Evolutionary conservation across 2,113 vertebrate genomes (phyloP), one percentile per base, ranked within the genome.

Genomic region (Phylloscopus trochilus): DNA sequence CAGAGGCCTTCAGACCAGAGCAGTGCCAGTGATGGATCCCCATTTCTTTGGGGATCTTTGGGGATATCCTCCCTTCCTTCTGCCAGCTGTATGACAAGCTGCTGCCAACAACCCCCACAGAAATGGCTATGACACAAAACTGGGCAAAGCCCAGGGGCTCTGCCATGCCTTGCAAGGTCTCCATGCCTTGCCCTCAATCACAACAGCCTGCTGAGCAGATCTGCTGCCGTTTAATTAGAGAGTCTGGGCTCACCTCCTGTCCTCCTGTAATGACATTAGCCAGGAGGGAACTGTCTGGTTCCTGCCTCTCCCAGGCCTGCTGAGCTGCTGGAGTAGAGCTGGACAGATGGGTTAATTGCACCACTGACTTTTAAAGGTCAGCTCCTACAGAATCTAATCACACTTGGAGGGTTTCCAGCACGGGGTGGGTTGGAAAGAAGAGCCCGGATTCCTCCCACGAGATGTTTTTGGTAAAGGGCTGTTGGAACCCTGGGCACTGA

Each of bases 361-460:
- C 51, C 10, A 7, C 43, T 86, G 94, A 30, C 83, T 96, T 96
- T 96, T 94, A 96, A 96, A 95, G 96, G 93, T 97, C 95, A 96
- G 31, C 56, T 72, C 69, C 87, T 37, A 13, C 20, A 56, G 68
- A 78, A 81, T 89, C 59, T 75, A 90, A 68, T 90, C 72, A 83
- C 28, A 43, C 12, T 72, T 20, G 4, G 51, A 44, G 78, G 59
- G 30, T 46, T 89, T 81, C 64, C 56, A 86, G 82, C 83, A 67
- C 9, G 46, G 75, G 66, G 80, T 68, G 26, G 72, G 26, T 13
- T 2, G 46, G 64, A 75, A 86, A 56, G 82, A 63, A 74, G 60
- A 75, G 52, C 37, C 79, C 47, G 47, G 15, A 33, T 51, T 81
- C 44, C 52, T 86, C 52, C 44, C 51, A 7, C 0, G 20, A 72